phyloP scores from a whole-genome alignment of 2,113 vertebrate genomes.

The Xiphophorus couchianus region DNA sequence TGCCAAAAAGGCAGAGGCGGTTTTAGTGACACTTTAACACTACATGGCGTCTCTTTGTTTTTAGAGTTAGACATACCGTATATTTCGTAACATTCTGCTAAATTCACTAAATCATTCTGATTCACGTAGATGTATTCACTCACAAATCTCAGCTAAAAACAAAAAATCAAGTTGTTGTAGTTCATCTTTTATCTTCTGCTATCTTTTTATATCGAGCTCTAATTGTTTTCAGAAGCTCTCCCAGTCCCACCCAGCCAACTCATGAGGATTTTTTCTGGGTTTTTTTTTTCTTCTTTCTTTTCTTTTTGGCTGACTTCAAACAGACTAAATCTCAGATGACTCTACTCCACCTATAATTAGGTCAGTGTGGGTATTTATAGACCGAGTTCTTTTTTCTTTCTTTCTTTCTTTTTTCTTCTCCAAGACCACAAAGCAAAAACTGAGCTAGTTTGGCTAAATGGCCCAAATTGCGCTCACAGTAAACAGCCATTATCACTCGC shows the following conservation, averaged over 20 bases:
- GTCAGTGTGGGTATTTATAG: slow-evolving; percentile 72
- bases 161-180: not conserved
- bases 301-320: slow-evolving; percentile 48
- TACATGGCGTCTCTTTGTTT: not conserved
- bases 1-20: not conserved
- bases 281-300: slow-evolving; percentile 21
- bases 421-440: slow-evolving; percentile 45
- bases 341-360: slow-evolving; percentile 71
- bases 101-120: not conserved
- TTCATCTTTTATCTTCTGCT: slow-evolving; percentile 1
- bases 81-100: not conserved
- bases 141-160: not conserved
- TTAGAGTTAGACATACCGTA: too few species aligned
- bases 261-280: slow-evolving; percentile 37
- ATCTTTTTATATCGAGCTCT: slow-evolving; percentile 38
- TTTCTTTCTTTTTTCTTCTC: not conserved
- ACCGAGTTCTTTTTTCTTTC: slow-evolving; percentile 10
- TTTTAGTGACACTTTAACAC: not conserved
- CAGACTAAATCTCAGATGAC: slow-evolving; percentile 65
- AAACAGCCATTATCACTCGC: slow-evolving; percentile 45
- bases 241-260: slow-evolving; percentile 39
- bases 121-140: too few species aligned
- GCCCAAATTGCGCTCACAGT: slow-evolving; percentile 26
- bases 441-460: slow-evolving; percentile 41
- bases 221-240: slow-evolving; percentile 54